Base-by-base conservation (phyloP, 2,797 vertebrate genomes). In the Salmo trutta region DNA sequence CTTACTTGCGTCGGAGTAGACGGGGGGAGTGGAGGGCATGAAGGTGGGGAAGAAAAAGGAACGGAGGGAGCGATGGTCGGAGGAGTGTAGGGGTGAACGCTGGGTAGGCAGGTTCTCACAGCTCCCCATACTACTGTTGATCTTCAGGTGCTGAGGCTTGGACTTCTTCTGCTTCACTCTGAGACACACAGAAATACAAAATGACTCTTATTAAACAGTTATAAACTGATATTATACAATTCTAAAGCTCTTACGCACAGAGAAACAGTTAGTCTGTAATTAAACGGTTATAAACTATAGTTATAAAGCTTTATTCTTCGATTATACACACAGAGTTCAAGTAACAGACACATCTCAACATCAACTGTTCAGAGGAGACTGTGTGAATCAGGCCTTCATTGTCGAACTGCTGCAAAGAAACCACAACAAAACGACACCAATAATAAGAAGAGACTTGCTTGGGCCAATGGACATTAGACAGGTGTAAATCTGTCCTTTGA, bases 131-230 rank as follows among this genome's bases (percentile, higher is more conserved):
- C 96, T 97, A 94, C 94, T 97, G 92, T 98, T 95, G 92, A 99
- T 98, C 95, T 98, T 98, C 90, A 99, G 96, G 95, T 98, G 99
- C 93, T 99, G 87, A 80, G 98, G 97, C 79, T 99, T 99, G 92
- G 94, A 96, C 93, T 97, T 99, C 94, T 99, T 99, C 95, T 64
- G 59, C 59, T 98, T 99, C 82, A 93, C 93, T 93, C 98, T 99
- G 91, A 14, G 19, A 54, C 52, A 29, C n/a, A 70, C 10, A 47
- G 41, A 47, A n/a, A 73, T 27, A 53, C 27, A 73, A 2, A 16
- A 53, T 16, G 1, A 59, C 2, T 5, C 6, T 59, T 21, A 21
- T 19, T 19, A n/a, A 59, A 59, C 56, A 62, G 56, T 62, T 62
- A 1, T 15, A 21, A n/a, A n/a, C 7, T n/a, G 21, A n/a, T n/a